Evolutionary conservation across 1,140 invertebrate genomes (phyloP).

Genomic region (Teleogryllus occipitalis): DNA sequence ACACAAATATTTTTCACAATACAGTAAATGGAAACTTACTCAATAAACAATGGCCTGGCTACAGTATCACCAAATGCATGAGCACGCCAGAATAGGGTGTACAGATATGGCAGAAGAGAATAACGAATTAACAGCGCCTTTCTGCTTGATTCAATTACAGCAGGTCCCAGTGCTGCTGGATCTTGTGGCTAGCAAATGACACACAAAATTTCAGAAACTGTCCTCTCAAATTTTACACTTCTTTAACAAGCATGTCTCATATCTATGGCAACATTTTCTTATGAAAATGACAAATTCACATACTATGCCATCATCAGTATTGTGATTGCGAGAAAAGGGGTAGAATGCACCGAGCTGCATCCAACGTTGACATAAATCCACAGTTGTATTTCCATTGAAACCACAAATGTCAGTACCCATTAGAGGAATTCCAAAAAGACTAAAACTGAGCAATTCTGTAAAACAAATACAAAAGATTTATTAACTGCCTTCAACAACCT

Average conservation of each 20-base stretch:
- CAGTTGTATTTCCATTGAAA: constrained; percentile 69
- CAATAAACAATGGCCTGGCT: constrained; percentile 68
- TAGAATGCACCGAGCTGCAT: constrained; percentile 79
- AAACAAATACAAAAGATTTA: too few relatives aligned
- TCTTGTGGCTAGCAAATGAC: constrained; percentile 58
- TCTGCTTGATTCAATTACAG: constrained; percentile 53
- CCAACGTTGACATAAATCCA: constrained; percentile 67
- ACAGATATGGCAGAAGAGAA: constrained; percentile 69
- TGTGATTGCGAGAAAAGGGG: constrained; percentile 81
- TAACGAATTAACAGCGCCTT: constrained; percentile 61
- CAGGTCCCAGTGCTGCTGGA: constrained; percentile 59
- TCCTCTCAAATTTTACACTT: neutral
- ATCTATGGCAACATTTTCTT: too few relatives aligned
- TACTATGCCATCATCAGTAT: constrained; percentile 61
- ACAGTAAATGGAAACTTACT: constrained; percentile 44
- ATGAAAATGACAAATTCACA: constrained; percentile 27
- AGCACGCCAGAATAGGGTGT: constrained; percentile 69
- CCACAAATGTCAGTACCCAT: constrained; percentile 89
- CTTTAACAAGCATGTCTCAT: neutral
- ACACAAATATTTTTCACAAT: neutral
- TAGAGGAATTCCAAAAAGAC: constrained; percentile 75
- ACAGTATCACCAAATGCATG: constrained; percentile 63
- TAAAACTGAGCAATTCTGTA: constrained; percentile 64
- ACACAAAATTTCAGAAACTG: neutral
- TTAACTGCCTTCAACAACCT: too few relatives aligned